Evolutionary conservation across 2,797 vertebrate genomes (phyloP), one percentile per base, ranked within the genome.

Genomic region (Sylvilagus floridanus): DNA sequence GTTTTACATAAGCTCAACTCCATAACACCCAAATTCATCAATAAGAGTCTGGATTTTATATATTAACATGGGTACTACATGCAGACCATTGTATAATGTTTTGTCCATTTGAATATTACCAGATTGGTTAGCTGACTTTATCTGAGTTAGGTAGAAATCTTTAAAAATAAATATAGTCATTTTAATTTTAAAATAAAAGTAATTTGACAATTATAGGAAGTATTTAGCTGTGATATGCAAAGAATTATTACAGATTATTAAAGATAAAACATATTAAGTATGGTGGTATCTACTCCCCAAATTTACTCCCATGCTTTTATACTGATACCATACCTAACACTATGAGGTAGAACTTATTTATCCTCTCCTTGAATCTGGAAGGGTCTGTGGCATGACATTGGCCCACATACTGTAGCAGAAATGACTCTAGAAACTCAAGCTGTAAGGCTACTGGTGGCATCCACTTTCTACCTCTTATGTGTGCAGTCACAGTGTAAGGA

Each of bases 121-220:
- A 22, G 11, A 57, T 52, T 66, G 65, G 57, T 50, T 77, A 30
- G 62, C 5, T 86, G 66, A 86, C 6, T 63, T 71, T 52, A 10
- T 35, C 26, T 62, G 12, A 72, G 16, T 79, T 82, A 60, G 5
- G 12, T 21, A 50, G 0, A 9, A 85, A 32, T 76, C 42, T 50
- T 84, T 32, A 85, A 91, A 91, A 94, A 91, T 71, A 10, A 78
- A 5, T 22, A 4, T 17, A 30, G 17, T 62, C 30, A 65, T 37
- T 81, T 84, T 47, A 26, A 85, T 88, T 84, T 83, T 93, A 32
- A 32, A 77, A 60, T 73, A 21, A 78, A 86, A 62, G 54, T 21
- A 68, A 52, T 13, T 62, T 17, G 19, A 22, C 11, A 62, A 28
- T 54, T 84, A 76, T 26, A 88, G 72, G 60, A 92, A 78, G 84